These are phyloP conservation scores for Callorhinus ursinus DNA, from an alignment of 2,113 vertebrate genomes.

Conservation along the genomic window DNA sequence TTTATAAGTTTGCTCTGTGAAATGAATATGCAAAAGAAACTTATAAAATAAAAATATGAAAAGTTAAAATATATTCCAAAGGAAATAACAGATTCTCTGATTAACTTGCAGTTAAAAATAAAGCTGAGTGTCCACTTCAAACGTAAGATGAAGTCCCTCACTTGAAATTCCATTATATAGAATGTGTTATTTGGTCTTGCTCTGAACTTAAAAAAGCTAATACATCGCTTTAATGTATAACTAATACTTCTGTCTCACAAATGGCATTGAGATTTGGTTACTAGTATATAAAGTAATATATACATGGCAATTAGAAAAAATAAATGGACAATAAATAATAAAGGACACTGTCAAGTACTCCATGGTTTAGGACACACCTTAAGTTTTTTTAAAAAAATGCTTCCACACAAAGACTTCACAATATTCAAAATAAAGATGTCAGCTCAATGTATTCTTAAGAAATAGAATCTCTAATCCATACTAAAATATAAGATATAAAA, in stretches of 20 bases:
- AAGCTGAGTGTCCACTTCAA: constrained; percentile 82
- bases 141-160: constrained; percentile 74
- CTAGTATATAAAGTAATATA: constrained; percentile 33
- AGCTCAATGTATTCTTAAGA: constrained; percentile 72
- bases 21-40: constrained; percentile 79
- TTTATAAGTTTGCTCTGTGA: constrained; percentile 70
- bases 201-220: constrained; percentile 70
- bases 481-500: constrained; percentile 55
- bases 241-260: constrained; percentile 51
- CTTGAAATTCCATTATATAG: constrained; percentile 68
- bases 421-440: constrained; percentile 65
- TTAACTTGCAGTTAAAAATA: constrained; percentile 81
- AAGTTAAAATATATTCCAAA: constrained; percentile 75
- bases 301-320: background rate
- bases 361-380: background rate
- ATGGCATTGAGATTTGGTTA: constrained; percentile 81
- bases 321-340: constrained; percentile 27
- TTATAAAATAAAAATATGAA: constrained; percentile 71
- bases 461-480: background rate
- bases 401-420: constrained; percentile 11
- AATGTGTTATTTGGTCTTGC: constrained; percentile 49
- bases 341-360: constrained; percentile 73
- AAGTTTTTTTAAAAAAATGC: background rate
- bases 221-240: constrained; percentile 55
- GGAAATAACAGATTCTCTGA: constrained; percentile 68